Evolutionary conservation across 2,113 vertebrate species (phyloP).

Genomic region (Thermophis baileyi): DNA sequence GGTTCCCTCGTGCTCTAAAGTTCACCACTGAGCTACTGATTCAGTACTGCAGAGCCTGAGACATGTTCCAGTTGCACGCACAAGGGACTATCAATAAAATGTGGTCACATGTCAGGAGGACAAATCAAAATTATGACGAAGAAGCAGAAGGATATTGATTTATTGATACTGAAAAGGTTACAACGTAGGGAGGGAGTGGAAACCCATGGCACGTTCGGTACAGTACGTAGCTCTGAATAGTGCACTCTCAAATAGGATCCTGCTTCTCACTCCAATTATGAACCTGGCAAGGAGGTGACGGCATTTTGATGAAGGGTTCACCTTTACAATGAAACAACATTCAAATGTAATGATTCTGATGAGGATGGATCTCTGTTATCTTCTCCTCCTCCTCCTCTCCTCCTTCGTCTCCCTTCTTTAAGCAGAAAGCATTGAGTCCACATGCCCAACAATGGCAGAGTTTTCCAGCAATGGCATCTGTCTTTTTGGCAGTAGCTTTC

Average conservation of each 20-base stretch:
- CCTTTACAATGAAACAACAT: not conserved
- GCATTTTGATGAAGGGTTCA: not conserved
- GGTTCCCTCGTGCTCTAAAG: not conserved
- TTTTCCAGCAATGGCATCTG: conserved; percentile 80
- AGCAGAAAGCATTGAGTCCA: conserved; percentile 71
- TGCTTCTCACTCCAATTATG: not conserved
- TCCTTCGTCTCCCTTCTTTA: conserved; percentile 62
- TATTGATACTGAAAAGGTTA: not conserved
- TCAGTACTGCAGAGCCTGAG: not conserved
- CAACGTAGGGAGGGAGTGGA: not conserved
- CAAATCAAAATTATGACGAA: not conserved
- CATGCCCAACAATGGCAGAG: conserved; percentile 72
- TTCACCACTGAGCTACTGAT: not conserved
- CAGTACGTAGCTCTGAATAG: not conserved
- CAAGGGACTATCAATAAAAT: not conserved
- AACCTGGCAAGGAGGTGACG: not conserved
- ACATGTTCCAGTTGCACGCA: not conserved
- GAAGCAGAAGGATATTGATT: not conserved
- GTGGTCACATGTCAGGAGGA: not conserved
- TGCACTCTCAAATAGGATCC: not conserved
- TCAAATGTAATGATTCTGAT: conserved; percentile 51
- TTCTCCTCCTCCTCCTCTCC: conserved; percentile 34
- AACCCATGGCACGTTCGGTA: not conserved
- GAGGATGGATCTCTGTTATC: conserved; percentile 26
- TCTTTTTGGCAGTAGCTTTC: conserved; percentile 73